Percentiles rank a stretch among this genome's conserved stretches.
Evolutionary conservation across 2,797 vertebrate genomes (phyloP).

Genomic region (Parauchenoglanis ngamensis): DNA sequence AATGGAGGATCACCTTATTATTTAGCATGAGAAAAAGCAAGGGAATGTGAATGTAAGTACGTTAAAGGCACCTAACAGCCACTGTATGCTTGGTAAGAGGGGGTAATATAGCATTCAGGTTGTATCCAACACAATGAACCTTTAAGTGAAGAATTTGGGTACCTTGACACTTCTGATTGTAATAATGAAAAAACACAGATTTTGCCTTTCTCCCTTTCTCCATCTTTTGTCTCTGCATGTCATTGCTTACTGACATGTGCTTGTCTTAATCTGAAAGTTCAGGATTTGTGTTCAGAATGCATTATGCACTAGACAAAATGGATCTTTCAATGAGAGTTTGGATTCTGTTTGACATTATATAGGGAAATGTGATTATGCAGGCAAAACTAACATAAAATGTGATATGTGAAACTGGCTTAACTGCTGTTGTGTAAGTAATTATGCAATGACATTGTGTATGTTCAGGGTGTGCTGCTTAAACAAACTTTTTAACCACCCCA

Average conservation of each 20-base stretch:
- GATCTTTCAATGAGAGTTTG: background rate
- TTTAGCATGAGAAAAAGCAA: too few species aligned
- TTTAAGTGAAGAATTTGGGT: background rate
- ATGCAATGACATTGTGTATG: background rate
- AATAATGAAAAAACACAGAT: background rate
- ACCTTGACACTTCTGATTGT: background rate
- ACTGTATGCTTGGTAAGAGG: too few species aligned
- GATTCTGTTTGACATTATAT: background rate
- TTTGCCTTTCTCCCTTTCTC: background rate
- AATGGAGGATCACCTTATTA: too few species aligned
- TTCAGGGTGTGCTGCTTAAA: background rate
- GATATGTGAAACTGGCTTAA: background rate
- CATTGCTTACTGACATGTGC: background rate
- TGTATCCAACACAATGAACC: too few species aligned
- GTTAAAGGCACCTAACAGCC: too few species aligned
- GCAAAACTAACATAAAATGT: background rate
- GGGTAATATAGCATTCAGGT: too few species aligned
- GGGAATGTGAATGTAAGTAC: too few species aligned
- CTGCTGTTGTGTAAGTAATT: too few species aligned
- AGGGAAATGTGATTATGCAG: background rate
- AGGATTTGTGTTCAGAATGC: background rate
- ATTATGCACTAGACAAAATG: background rate
- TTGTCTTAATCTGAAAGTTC: background rate
- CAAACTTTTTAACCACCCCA: background rate
- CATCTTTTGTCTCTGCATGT: background rate